Evolutionary conservation across 2,888 invertebrate genomes (phyloP).

Genomic region (Cataglyphis livida): DNA sequence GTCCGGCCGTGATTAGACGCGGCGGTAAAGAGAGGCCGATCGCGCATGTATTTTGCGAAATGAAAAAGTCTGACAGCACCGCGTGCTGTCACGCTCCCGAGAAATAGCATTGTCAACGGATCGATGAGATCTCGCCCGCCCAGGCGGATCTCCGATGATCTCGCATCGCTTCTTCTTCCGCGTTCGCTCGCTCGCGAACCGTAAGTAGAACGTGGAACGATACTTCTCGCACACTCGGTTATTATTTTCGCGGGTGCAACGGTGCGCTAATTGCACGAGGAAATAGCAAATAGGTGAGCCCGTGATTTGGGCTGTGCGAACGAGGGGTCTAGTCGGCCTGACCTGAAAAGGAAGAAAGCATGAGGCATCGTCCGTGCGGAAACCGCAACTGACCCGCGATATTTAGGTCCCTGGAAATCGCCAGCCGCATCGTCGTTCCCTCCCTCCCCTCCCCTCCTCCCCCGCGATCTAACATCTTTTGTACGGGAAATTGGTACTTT

Average conservation of each 20-base stretch:
- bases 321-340: conserved; percentile 32
- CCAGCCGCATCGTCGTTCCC: not conserved
- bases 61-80: not conserved
- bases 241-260: conserved; percentile 37
- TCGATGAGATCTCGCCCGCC: conserved; percentile 19
- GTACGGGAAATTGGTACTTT: not conserved
- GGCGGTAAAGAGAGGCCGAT: not conserved
- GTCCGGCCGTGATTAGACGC: conserved; percentile 37
- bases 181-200: not conserved
- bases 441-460: too few species aligned
- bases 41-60: conserved; percentile 19
- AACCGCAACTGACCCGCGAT: conserved; percentile 48
- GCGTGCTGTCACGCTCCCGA: conserved; percentile 26
- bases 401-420: conserved; percentile 48
- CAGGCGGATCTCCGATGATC: not conserved
- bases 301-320: conserved; percentile 62
- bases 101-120: not conserved
- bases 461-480: conserved; percentile 7
- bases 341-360: conserved; percentile 72
- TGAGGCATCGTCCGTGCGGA: conserved; percentile 54
- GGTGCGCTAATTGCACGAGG: conserved; percentile 57
- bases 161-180: not conserved
- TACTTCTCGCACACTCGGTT: conserved; percentile 7
- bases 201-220: conserved; percentile 52
- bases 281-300: conserved; percentile 46